Conservation (phyloP, 2,797 vertebrate species). For the Chiloscyllium punctatum region DNA sequence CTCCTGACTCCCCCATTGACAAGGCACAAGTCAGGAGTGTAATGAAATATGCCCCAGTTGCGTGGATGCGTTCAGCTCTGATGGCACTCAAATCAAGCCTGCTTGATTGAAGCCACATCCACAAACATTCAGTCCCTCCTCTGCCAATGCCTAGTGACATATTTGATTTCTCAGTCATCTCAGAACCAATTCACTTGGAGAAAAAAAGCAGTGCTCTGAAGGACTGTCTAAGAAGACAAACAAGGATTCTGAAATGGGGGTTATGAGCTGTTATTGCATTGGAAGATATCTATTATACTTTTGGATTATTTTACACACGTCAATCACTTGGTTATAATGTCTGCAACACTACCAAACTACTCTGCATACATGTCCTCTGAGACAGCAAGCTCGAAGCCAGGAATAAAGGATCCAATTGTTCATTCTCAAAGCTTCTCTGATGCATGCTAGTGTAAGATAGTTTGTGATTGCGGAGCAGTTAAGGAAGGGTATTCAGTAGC, state of each 20-base stretch:
- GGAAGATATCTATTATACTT: background rate
- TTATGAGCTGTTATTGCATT: background rate
- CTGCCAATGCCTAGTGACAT: too few relatives aligned
- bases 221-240: too few relatives aligned
- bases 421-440: background rate
- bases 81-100: too few relatives aligned
- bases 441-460: background rate
- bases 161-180: too few relatives aligned
- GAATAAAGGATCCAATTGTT: background rate
- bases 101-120: too few relatives aligned
- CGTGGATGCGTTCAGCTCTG: too few relatives aligned
- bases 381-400: background rate
- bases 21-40: too few relatives aligned
- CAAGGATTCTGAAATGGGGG: background rate
- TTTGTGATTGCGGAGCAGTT: background rate
- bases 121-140: too few relatives aligned
- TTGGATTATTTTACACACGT: background rate
- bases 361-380: background rate
- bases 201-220: too few relatives aligned
- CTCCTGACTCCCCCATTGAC: too few relatives aligned
- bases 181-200: too few relatives aligned
- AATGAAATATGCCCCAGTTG: too few relatives aligned
- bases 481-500: background rate
- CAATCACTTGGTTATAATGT: background rate
- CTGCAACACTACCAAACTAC: background rate